A percentile compares a stretch with the other conserved stretches of the same genome.
These are phyloP conservation scores for Trichoplusia ni DNA, from an alignment of 1,140 invertebrate species.

Conservation along the genomic window DNA sequence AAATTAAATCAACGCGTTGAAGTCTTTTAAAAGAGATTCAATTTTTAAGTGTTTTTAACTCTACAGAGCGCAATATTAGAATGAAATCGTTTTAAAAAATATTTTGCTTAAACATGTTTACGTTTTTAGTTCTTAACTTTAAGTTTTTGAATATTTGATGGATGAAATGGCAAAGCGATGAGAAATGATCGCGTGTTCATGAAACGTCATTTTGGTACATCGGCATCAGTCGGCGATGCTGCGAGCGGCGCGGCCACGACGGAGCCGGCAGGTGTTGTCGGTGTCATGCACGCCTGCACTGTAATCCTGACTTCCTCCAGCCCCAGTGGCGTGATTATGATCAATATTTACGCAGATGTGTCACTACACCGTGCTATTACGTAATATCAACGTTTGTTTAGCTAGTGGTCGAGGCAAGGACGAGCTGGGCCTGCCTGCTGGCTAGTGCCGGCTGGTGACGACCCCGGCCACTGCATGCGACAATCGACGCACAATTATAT, in stretches of 20 bases:
- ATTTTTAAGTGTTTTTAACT: constrained; percentile 21
- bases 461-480: constrained; percentile 39
- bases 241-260: no score
- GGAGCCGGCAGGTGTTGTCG: constrained; percentile 46
- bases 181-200: background rate
- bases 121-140: no score
- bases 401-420: constrained; percentile 59
- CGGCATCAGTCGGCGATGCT: no score
- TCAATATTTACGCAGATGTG: constrained; percentile 76
- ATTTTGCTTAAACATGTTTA: background rate
- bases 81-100: background rate
- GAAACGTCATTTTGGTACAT: no score
- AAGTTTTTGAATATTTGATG: no score
- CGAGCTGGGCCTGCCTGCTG: constrained; percentile 40
- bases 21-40: constrained; percentile 68
- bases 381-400: constrained; percentile 61
- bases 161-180: no score
- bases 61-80: background rate
- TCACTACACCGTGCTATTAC: constrained; percentile 57
- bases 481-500: constrained; percentile 18
- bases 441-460: constrained; percentile 46
- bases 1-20: constrained; percentile 60
- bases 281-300: constrained; percentile 54
- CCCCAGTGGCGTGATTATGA: constrained; percentile 67
- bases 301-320: constrained; percentile 45